These are phyloP conservation scores for Amyelois transitella DNA, from an alignment of 1,140 invertebrate species.

Conservation along the genomic window DNA sequence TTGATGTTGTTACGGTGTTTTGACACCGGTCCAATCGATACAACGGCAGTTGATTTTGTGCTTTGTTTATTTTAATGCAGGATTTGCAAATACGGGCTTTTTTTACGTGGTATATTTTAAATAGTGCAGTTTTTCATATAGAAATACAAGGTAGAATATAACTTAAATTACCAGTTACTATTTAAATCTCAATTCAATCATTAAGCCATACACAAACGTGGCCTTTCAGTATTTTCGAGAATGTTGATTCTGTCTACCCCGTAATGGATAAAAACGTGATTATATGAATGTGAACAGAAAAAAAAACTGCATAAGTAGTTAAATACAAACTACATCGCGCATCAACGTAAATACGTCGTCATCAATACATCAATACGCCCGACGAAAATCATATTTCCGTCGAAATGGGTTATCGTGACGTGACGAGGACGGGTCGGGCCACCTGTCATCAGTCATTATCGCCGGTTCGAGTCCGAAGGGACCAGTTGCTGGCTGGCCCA, in stretches of 20 bases:
- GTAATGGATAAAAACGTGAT: too few relatives aligned
- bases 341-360: background rate
- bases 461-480: background rate
- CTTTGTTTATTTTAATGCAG: background rate
- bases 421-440: background rate
- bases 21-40: background rate
- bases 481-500: background rate
- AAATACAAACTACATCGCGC: background rate
- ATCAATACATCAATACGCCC: background rate
- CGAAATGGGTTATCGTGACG: background rate
- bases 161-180: too few relatives aligned
- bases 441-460: conserved; percentile 1
- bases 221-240: too few relatives aligned
- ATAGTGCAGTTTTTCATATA: too few relatives aligned
- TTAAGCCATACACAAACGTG: too few relatives aligned
- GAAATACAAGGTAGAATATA: too few relatives aligned
- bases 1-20: background rate
- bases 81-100: background rate
- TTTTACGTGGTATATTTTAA: too few relatives aligned
- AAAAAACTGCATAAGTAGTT: too few relatives aligned
- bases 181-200: too few relatives aligned
- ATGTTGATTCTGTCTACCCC: too few relatives aligned
- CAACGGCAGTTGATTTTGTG: background rate
- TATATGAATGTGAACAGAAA: too few relatives aligned
- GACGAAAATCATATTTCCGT: background rate